Percentiles rank a stretch among this genome's conserved stretches.
Evolutionary conservation across 2,888 invertebrate species (phyloP).

Genomic region (Zelleria hepariella): DNA sequence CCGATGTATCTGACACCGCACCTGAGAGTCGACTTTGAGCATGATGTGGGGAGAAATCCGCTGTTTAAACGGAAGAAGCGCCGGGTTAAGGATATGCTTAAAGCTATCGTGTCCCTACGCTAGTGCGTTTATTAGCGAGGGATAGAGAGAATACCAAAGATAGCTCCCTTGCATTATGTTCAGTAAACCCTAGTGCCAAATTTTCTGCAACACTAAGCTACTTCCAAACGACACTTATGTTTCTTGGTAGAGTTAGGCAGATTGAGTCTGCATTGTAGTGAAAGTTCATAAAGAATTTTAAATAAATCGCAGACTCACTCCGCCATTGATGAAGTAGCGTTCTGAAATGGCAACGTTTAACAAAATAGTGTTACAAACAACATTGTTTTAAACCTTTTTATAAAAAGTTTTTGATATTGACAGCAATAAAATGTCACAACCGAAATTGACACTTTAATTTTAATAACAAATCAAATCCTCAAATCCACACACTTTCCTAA

Average conservation of each 20-base stretch:
- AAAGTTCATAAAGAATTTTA: too few species aligned
- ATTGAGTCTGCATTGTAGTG: too few species aligned
- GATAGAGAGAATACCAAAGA: not conserved
- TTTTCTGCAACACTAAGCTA: too few species aligned
- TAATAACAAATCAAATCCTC: not conserved
- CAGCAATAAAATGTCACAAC: not conserved
- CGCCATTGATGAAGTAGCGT: too few species aligned
- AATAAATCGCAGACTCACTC: too few species aligned
- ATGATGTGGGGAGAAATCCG: not conserved
- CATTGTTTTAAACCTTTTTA: too few species aligned
- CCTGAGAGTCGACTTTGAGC: not conserved
- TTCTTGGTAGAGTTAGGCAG: too few species aligned
- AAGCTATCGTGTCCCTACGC: not conserved
- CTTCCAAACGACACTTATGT: not conserved
- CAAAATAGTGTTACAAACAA: too few species aligned
- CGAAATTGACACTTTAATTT: not conserved
- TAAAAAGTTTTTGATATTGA: not conserved
- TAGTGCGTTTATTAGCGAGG: not conserved
- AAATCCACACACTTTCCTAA: not conserved
- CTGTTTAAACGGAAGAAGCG: not conserved
- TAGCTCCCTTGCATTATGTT: too few species aligned
- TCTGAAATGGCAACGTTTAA: too few species aligned
- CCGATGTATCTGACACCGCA: conserved; percentile 43
- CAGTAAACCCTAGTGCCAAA: too few species aligned
- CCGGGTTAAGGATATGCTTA: not conserved